These are phyloP conservation scores for Ceyx cyanopectus DNA, from an alignment of 2,113 vertebrate genomes.

Conservation along the genomic window DNA sequence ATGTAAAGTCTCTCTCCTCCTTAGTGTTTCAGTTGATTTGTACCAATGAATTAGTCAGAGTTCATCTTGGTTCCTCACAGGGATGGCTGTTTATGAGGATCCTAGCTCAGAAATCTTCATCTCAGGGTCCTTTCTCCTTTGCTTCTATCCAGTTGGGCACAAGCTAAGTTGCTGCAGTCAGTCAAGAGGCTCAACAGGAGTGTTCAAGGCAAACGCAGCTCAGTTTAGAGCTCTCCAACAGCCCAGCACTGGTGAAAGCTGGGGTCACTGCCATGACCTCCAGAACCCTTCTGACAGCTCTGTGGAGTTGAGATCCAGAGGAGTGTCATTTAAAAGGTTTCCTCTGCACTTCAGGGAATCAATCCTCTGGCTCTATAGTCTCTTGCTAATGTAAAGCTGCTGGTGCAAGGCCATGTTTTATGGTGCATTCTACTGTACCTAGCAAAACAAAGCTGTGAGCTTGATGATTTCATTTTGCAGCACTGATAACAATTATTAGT, in stretches of 20 bases:
- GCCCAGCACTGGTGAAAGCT: neutral
- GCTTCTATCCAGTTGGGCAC: neutral
- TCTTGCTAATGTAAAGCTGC: neutral
- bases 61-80: neutral
- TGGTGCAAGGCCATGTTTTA: neutral
- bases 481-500: neutral
- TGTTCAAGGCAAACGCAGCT: neutral
- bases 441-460: neutral
- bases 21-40: neutral
- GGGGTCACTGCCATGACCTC: neutral
- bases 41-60: neutral
- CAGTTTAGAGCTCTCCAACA: neutral
- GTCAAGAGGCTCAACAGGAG: neutral
- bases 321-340: neutral
- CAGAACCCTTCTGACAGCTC: neutral
- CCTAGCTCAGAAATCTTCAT: neutral
- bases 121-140: neutral
- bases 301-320: neutral
- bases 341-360: neutral
- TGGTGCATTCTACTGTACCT: neutral
- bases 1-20: neutral
- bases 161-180: neutral
- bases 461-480: neutral
- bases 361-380: neutral
- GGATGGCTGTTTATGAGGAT: neutral